Base-by-base conservation (phyloP, 2,113 vertebrate species). In the Harpagus bidentatus region DNA sequence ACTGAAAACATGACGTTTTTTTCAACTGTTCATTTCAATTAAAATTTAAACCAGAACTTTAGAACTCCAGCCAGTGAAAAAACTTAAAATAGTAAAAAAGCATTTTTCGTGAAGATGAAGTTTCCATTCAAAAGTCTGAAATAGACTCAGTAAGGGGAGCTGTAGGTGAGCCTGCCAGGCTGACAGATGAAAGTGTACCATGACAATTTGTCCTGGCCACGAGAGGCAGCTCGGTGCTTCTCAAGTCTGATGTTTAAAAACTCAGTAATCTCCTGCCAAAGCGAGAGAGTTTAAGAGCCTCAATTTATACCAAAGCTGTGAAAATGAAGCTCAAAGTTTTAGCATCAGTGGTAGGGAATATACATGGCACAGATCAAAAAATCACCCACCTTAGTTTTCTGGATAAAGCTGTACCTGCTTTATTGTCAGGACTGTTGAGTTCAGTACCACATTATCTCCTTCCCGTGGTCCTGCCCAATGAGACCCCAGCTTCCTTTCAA, bases 331-430 rank as follows among this genome's bases (percentile, higher is more conserved):
- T 25, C 16, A 3, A 82, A 65, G 2, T 38, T 82, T 50, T 18
- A 72, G 6, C 1, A 0, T 32, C 32, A 53, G 26, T 23, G 13
- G 16, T 13, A 43, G 16, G 19, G 21, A 77, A 92, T 82, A 72
- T 26, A 29, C 1, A 6, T 1, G 1, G 52, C n/a, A 67, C 7
- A 59, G 16, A 62, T 65, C 10, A 71, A 72, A 77, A 93, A 53
- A 56, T 22, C 36, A 61, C 11, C 12, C 7, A 20, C 4, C 23
- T 70, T 9, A 38, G 16, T 62, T 78, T 86, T 66, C 31, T 50
- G 19, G 29, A n/a, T 80, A n/a, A 17, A 0, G 0, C 11, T 31
- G 10, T 11, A 47, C 7, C 28, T 58, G 11, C 8, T 36, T 78
- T 79, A 36, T 55, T 55, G 17, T 55, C 7, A 23, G 22, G 17